Evolutionary conservation across 2,113 vertebrate genomes (phyloP).

Genomic region (Eretmochelys imbricata): DNA sequence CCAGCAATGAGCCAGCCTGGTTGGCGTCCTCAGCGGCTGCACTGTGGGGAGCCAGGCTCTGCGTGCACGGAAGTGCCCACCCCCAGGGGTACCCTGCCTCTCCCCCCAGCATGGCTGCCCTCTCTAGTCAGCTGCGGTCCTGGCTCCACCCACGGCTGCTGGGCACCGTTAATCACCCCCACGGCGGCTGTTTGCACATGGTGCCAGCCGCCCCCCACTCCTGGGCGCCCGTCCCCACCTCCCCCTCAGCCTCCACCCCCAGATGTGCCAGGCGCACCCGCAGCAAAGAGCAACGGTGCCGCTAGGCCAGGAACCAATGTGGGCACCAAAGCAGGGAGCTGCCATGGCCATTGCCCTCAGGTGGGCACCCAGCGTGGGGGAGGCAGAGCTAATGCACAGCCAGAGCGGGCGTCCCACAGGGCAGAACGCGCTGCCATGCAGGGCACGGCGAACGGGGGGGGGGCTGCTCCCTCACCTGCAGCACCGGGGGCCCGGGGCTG

Average conservation of each 20-base stretch:
- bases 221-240: too few species aligned
- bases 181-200: too few species aligned
- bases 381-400: too few species aligned
- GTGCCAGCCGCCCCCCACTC: too few species aligned
- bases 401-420: not conserved
- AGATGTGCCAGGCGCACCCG: not conserved
- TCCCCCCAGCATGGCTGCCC: not conserved
- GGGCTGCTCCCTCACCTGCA: not conserved
- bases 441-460: not conserved
- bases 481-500: not conserved
- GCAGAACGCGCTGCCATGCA: not conserved
- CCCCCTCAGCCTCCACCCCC: too few species aligned
- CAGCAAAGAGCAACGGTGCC: not conserved
- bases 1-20: not conserved
- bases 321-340: not conserved
- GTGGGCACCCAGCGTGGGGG: not conserved
- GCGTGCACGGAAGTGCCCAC: not conserved
- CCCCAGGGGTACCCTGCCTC: not conserved
- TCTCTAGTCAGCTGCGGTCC: too few species aligned
- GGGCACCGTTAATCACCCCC: too few species aligned
- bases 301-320: not conserved
- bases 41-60: not conserved
- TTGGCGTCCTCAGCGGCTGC: not conserved
- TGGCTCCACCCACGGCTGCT: not conserved
- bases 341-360: not conserved